phyloP scores from a whole-genome alignment of 2,797 vertebrate genomes.

The Propithecus deckenii region DNA sequence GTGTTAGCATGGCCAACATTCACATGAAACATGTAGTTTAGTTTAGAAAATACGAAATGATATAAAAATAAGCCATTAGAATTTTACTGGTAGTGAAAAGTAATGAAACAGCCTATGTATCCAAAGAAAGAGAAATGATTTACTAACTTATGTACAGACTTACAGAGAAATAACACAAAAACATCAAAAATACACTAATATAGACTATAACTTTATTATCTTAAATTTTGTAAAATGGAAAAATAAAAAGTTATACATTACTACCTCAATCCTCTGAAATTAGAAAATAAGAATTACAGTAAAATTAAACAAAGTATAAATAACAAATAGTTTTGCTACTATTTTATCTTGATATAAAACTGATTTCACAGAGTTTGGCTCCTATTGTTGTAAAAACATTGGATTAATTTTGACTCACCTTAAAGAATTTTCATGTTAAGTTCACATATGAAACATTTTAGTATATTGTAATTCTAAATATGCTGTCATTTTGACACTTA shows the following conservation, averaged over 20 bases:
- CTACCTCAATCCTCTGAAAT: neutral
- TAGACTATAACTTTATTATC: neutral
- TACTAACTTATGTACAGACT: neutral
- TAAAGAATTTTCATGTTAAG: neutral
- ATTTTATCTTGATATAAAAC: neutral
- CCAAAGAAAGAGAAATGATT: neutral
- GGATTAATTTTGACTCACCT: neutral
- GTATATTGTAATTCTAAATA: constrained; percentile 11
- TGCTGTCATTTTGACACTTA: neutral
- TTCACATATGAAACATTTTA: neutral
- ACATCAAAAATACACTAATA: neutral
- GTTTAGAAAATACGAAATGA: neutral
- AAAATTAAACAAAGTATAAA: neutral
- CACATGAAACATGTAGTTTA: neutral
- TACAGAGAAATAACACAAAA: neutral
- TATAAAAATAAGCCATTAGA: neutral
- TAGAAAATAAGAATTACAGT: neutral
- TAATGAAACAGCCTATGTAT: neutral
- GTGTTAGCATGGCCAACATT: neutral
- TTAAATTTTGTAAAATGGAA: neutral
- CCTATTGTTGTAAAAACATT: neutral
- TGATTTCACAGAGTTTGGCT: neutral
- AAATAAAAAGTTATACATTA: neutral
- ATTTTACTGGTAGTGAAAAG: neutral
- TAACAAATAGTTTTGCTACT: neutral